Base-by-base conservation (phyloP, 1,140 invertebrate species). In the Drosophila setifemur region DNA sequence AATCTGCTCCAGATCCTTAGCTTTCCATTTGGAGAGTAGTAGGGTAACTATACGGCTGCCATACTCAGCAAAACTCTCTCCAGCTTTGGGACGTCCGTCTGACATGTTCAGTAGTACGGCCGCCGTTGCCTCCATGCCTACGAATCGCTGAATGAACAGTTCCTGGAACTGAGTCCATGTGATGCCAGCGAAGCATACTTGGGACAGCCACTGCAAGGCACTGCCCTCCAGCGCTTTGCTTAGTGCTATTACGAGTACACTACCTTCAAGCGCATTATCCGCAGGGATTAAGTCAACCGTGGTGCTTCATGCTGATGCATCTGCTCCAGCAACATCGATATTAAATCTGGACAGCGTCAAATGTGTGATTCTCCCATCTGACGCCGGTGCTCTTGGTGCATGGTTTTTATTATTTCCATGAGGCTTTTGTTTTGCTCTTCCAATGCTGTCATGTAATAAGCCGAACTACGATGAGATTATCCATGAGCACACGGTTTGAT, bases 31-130 rank as follows among this genome's bases (percentile, higher is more conserved):
- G 9, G 58, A 44, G 28, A 52, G 23, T 6, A 52, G 26, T 8
- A 61, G 23, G 3, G 39, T 52, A 14, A 61, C 58, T 14, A 63
- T 63, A 2, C 63, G 45, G 23, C 44, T 69, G 31, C 55, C 55
- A 35, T 69, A 61, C 12, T 54, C 35, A 26, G 64, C 12, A 14
- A 26, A 42, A n/a, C 55, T 28, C 18, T 58, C 33, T 52, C 26
- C 54, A 40, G 53, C 8, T 33, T 52, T 53, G 16, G 54, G 48
- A 40, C 35, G 40, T 7, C 45, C 49, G n/a, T 70, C 63, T 11
- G 55, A 55, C 31, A 61, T 18, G 4, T 52, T 60, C 2, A 66
- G 26, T 4, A 66, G 48, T 21, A 50, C 19, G 5, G 42, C 64
- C n/a, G 64, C 39, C 50, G 33, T 42, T 28, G 42, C 53, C 19